Base-by-base conservation (phyloP, 2,797 vertebrate species). In the Craterocephalus amniculus region DNA sequence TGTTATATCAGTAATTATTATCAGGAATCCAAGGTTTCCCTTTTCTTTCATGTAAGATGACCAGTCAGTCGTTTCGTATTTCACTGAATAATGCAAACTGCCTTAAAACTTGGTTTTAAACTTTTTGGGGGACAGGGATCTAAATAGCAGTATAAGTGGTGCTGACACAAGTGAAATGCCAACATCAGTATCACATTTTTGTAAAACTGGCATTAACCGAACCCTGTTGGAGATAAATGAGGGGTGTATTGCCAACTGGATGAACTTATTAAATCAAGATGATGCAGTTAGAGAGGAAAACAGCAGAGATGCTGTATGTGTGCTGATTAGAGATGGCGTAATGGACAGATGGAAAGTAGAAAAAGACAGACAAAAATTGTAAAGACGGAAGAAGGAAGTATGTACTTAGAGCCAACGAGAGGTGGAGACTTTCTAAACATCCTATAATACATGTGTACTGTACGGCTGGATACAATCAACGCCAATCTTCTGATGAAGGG, bases 251-350 rank as follows among this genome's bases (percentile, higher is more conserved):
- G 54, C 8, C 11, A 22, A 29, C n/a, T 13, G 14, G 48, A 63
- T 73, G 38, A 63, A 61, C 43, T 76, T 63, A 81, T 58, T 66
- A 56, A 11, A 27, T 48, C n/a, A 0, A 27, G 52, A 64, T 80
- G 64, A 72, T 72, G 51, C 32, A 36, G 52, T 70, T 58, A 70
- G 69, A 55, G 63, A 22, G 57, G 45, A 18, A 24, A 63, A 49
- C 38, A 56, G 66, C 59, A 64, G 61, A 7, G 58, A 58, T 31
- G 12, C 6, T 14, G 14, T 40, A 45, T 49, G 29, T 79, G 70
- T 60, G 64, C 48, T 61, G 70, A 82, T 79, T 66, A 76, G 49
- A 75, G 49, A 56, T 22, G 49, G 22, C 48, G 5, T 81, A 72
- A 72, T 79, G 59, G 63, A 69, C n/a, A 29, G 14, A 59, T 7